Conservation (phyloP, 2,888 invertebrate genomes). For the Apamea anceps region DNA sequence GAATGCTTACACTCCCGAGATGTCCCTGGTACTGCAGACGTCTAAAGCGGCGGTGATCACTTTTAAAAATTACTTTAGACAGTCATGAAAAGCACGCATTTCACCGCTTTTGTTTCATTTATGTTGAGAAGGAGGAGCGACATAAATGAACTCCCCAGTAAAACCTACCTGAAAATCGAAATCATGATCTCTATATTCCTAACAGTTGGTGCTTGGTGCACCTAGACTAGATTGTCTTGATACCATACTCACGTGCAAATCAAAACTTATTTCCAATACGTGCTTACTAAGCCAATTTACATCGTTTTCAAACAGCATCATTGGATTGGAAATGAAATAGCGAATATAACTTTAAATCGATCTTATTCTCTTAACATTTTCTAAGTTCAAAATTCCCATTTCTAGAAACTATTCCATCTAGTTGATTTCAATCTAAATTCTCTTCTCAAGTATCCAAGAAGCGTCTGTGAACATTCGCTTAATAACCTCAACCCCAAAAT, state of each 20-base stretch:
- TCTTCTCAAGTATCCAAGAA: slow-evolving; percentile 23
- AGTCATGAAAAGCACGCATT: neutral
- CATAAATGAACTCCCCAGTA: neutral
- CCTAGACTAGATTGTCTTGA: slow-evolving; percentile 7
- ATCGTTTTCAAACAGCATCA: slow-evolving; percentile 31
- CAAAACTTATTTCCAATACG: slow-evolving; percentile 42
- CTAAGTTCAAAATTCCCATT: slow-evolving; percentile 39
- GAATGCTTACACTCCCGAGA: neutral
- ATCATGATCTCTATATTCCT: neutral
- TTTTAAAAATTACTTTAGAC: neutral
- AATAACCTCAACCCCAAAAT: slow-evolving; percentile 29
- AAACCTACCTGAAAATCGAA: neutral
- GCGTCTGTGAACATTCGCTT: slow-evolving; percentile 15
- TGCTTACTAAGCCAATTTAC: slow-evolving; percentile 45
- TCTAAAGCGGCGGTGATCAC: too few relatives aligned
- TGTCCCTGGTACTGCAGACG: too few relatives aligned
- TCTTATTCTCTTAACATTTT: slow-evolving; percentile 32
- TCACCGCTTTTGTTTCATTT: neutral
- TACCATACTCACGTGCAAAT: slow-evolving; percentile 38
- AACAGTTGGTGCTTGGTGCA: slow-evolving; percentile 7
- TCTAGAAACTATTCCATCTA: slow-evolving; percentile 25
- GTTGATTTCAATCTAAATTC: slow-evolving; percentile 28
- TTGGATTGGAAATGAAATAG: slow-evolving; percentile 45
- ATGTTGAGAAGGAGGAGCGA: neutral
- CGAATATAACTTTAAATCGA: slow-evolving; percentile 37